Evolutionary conservation across 2,888 invertebrate species (phyloP).

Genomic region (Lottia scabra): DNA sequence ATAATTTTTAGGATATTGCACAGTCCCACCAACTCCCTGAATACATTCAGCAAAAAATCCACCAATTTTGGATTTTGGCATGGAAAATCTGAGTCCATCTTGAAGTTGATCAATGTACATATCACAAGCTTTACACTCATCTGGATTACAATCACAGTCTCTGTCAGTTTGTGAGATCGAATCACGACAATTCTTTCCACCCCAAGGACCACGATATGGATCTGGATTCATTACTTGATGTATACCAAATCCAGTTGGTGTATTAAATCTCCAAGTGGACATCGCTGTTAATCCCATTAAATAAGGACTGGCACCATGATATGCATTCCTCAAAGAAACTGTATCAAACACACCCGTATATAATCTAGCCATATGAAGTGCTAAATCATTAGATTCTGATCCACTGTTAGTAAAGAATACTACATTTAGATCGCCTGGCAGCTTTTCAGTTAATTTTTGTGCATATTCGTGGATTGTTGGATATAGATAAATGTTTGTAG

Average conservation of each 20-base stretch:
- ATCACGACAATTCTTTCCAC: conserved; percentile 88
- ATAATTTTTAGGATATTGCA: conserved; percentile 92
- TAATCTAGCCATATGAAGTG: conserved; percentile 85
- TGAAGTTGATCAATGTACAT: conserved; percentile 86
- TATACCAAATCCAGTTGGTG: conserved; percentile 80
- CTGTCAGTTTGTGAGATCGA: conserved; percentile 74
- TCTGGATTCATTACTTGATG: conserved; percentile 91
- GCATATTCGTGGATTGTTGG: conserved; percentile 92
- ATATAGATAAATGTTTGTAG: conserved; percentile 91
- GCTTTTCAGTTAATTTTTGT: conserved; percentile 81
- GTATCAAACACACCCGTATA: conserved; percentile 89
- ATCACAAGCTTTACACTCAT: conserved; percentile 75
- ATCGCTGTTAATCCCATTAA: conserved; percentile 86
- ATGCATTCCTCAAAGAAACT: conserved; percentile 87
- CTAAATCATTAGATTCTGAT: conserved; percentile 96
- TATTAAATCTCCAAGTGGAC: conserved; percentile 82
- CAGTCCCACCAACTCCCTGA: conserved; percentile 93
- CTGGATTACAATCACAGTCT: conserved; percentile 57
- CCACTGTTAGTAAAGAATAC: conserved; percentile 96
- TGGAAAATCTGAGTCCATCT: conserved; percentile 82
- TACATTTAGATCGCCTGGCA: conserved; percentile 89
- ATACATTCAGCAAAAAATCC: conserved; percentile 95
- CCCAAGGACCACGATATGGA: conserved; percentile 91
- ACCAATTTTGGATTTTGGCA: conserved; percentile 83
- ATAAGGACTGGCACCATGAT: conserved; percentile 91